phyloP scores from a whole-genome alignment of 2,113 vertebrate species.

The Pelmatolapia mariae region DNA sequence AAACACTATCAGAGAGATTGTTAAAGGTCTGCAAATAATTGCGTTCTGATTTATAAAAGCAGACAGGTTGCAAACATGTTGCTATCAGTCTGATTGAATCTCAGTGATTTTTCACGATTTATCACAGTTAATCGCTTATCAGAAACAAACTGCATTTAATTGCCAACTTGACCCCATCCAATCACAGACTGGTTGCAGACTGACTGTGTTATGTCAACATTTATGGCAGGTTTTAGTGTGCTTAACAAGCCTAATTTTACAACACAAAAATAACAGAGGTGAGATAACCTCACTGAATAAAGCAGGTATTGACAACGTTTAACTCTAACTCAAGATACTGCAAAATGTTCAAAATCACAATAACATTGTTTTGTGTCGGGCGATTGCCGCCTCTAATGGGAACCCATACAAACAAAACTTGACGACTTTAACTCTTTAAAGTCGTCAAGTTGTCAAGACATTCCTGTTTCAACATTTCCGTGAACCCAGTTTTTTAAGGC shows the following conservation, averaged over 20 bases:
- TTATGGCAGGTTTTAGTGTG: background rate
- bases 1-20: background rate
- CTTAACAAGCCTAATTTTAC: background rate
- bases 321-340: background rate
- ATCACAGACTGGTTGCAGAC: background rate
- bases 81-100: background rate
- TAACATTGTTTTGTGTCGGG: background rate
- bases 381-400: background rate
- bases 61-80: background rate
- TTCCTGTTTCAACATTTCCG: background rate
- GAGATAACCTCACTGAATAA: background rate
- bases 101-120: background rate
- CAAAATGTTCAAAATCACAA: background rate
- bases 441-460: background rate
- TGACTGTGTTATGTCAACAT: background rate
- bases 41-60: background rate
- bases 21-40: background rate
- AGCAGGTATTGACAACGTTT: background rate
- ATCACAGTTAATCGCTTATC: background rate
- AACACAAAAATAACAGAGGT: background rate
- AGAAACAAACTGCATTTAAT: background rate
- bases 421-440: background rate
- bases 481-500: background rate
- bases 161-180: background rate
- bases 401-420: background rate